These are phyloP conservation scores for Mesocentrotus franciscanus DNA, from an alignment of 53 echinoderm and acorn worm species.

Conservation along the genomic window DNA sequence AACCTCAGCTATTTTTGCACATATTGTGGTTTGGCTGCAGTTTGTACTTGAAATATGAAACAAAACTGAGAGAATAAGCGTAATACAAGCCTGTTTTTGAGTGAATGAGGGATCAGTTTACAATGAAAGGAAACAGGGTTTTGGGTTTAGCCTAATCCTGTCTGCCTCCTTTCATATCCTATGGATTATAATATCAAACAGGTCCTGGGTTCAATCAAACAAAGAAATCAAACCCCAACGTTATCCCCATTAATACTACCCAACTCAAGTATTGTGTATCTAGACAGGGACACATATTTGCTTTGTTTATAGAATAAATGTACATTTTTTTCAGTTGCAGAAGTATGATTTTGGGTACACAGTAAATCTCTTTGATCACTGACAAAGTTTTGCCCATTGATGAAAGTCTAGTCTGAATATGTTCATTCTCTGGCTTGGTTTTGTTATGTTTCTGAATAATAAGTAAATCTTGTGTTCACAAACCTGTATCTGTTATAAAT, in stretches of 20 bases:
- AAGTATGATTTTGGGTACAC: neutral
- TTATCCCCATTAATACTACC: neutral
- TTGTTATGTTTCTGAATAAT: too few species aligned
- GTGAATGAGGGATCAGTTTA: neutral
- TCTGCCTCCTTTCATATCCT: slow-evolving; percentile 28
- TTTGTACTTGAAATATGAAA: slow-evolving; percentile 9
- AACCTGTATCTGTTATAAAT: too few species aligned
- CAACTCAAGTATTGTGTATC: neutral
- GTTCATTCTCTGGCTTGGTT: too few species aligned
- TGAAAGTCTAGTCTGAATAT: too few species aligned
- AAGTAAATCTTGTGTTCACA: too few species aligned
- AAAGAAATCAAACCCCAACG: neutral
- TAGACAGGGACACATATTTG: neutral
- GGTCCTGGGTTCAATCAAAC: neutral
- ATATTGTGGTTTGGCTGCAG: neutral
- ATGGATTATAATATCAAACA: neutral
- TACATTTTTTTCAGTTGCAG: neutral
- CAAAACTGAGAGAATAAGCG: slow-evolving; percentile 6
- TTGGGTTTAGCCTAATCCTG: slow-evolving; percentile 12
- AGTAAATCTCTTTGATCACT: neutral
- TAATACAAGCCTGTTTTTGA: neutral
- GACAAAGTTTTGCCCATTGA: too few species aligned
- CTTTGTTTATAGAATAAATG: neutral
- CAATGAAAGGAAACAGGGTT: slow-evolving; percentile 32
- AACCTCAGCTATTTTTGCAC: neutral